Evolutionary conservation across 1,140 invertebrate genomes (phyloP).

Genomic region (Heliothis virescens): DNA sequence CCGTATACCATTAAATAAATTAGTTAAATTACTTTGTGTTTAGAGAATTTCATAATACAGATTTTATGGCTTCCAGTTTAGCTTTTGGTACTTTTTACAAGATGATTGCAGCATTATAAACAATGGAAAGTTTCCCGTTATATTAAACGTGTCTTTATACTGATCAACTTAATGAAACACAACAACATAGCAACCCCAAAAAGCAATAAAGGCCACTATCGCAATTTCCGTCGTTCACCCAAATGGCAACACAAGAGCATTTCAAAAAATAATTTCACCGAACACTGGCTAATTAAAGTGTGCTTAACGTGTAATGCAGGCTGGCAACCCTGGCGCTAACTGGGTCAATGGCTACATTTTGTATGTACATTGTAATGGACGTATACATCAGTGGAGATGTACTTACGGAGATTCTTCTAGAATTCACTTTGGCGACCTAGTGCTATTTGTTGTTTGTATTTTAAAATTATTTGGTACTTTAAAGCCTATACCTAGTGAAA

Average conservation of each 20-base stretch:
- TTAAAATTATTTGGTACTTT: not conserved
- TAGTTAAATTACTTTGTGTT: too few relatives aligned
- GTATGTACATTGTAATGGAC: constrained; percentile 34
- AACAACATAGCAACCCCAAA: too few relatives aligned
- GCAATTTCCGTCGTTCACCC: constrained; percentile 25
- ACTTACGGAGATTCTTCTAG: constrained; percentile 5
- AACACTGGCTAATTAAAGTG: constrained; percentile 25
- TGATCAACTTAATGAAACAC: too few relatives aligned
- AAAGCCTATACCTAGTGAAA: too few relatives aligned
- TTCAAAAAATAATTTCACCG: constrained; percentile 20
- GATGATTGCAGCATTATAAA: too few relatives aligned
- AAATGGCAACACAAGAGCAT: not conserved
- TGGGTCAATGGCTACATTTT: constrained; percentile 36
- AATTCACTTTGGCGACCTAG: constrained; percentile 21
- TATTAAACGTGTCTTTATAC: too few relatives aligned
- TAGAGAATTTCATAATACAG: too few relatives aligned
- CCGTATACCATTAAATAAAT: too few relatives aligned
- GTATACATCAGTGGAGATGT: constrained; percentile 13
- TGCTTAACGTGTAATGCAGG: constrained; percentile 24
- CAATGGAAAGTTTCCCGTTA: too few relatives aligned
- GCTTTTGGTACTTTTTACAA: too few relatives aligned
- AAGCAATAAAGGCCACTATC: not conserved
- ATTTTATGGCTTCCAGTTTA: too few relatives aligned
- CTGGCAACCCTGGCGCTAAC: constrained; percentile 15
- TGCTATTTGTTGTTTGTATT: not conserved